Evolutionary conservation across 1,140 invertebrate genomes (phyloP), one percentile per base, ranked within the genome.

Genomic region (Drosophila malerkotliana): DNA sequence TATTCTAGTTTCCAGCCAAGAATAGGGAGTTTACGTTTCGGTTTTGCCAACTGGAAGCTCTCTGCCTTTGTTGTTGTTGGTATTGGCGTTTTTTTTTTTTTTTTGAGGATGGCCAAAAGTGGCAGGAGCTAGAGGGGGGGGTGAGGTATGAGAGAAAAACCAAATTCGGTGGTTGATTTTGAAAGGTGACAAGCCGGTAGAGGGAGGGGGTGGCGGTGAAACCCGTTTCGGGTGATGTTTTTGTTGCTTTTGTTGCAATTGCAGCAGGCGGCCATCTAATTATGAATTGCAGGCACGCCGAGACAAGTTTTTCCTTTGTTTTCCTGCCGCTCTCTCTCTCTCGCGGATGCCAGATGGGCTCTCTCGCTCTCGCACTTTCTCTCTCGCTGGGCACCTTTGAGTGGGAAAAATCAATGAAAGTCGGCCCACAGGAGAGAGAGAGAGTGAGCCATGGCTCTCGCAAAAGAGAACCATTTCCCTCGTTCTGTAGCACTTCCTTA

Each of bases 211-310:
- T 1, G 32, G n/a, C 39, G 41, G 21, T 41, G 44, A 39, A 66
- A 66, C 62, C 61, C 45, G 58, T 63, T 66, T 66, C 18, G 30
- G 45, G 7, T 8, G 34, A 24, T 34, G 60, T 26, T 7, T 28
- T 28, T 28, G 26, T 26, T 26, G 26, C 26, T 14, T 45, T 53
- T 67, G 49, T 66, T 55, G 64, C 49, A 57, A 34, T 41, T 68
- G 52, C 63, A 69, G 55, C 55, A 56, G 67, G 63, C 48, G 67
- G 32, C 9, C 66, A 61, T 72, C 68, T 72, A 72, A 72, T 72
- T 72, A 72, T 71, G 66, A 72, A 72, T 71, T 72, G 68, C 66
- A 72, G 66, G 51, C 68, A 72, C 68, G 68, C 48, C 54, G 55
- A 59, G 66, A 71, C 68, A 72, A 71, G 64, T 72, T 72, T 72